Evolutionary conservation across 2,797 vertebrate genomes (phyloP).

Genomic region (Microtus californicus): DNA sequence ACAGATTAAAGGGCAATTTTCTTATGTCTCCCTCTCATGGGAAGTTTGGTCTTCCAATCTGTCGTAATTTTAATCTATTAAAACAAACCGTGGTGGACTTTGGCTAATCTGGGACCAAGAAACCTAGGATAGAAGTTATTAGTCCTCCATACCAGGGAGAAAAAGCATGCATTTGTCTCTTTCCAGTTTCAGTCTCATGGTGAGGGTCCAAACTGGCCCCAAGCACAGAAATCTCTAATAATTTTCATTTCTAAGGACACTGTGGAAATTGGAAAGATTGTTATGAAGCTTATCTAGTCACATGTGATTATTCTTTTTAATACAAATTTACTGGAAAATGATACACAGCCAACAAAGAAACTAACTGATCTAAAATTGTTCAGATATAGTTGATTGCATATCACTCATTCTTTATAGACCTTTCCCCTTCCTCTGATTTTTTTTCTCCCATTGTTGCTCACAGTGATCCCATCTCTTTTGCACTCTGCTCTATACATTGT

Average conservation of each 20-base stretch:
- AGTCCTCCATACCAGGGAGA: neutral
- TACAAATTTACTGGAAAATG: neutral
- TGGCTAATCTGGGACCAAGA: neutral
- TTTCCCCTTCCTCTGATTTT: neutral
- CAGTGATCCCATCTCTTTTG: neutral
- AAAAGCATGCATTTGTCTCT: neutral
- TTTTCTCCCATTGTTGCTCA: neutral
- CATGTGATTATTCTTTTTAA: neutral
- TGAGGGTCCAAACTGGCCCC: neutral
- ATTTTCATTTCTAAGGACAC: neutral
- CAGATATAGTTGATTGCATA: neutral
- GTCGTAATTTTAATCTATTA: neutral
- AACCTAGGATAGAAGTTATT: neutral
- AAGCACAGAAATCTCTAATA: neutral
- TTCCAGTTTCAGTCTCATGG: neutral
- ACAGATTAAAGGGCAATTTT: neutral
- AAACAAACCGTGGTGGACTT: neutral
- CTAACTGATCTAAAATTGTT: neutral
- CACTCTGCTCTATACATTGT: neutral
- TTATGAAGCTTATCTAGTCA: neutral
- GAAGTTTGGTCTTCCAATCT: neutral
- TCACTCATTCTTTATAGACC: neutral
- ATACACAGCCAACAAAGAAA: neutral
- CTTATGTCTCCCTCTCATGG: neutral
- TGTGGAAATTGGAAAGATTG: neutral